Evolutionary conservation across 2,888 invertebrate genomes (phyloP).

Genomic region (Cosmorhoe ocellata): DNA sequence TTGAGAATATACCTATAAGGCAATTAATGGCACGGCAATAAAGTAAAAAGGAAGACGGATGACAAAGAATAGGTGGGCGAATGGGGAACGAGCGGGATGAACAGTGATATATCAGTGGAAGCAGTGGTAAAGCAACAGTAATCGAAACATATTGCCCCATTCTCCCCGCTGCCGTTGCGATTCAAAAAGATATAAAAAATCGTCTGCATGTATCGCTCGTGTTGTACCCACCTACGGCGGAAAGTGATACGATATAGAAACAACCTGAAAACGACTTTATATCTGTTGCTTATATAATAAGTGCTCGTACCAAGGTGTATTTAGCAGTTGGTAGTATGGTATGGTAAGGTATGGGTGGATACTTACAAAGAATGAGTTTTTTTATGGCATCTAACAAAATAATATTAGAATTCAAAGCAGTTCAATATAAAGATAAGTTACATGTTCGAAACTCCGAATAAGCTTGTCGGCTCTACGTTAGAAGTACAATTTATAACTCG

Average conservation of each 20-base stretch:
- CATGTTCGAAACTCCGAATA: constrained; percentile 40
- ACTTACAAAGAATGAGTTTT: no score
- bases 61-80: constrained; percentile 13
- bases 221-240: background rate
- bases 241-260: background rate
- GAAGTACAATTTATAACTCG: constrained; percentile 50
- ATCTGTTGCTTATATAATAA: no score
- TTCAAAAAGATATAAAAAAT: constrained; percentile 44
- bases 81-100: constrained; percentile 26
- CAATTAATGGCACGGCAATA: constrained; percentile 19
- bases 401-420: no score
- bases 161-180: constrained; percentile 37
- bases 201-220: constrained; percentile 5
- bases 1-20: constrained; percentile 20
- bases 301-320: no score
- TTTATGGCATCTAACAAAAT: background rate
- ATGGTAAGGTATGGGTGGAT: no score
- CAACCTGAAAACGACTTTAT: background rate
- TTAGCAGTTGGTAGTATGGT: no score
- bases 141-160: constrained; percentile 65
- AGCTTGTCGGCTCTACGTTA: constrained; percentile 34
- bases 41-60: constrained; percentile 13
- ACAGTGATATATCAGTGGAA: constrained; percentile 65
- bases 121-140: constrained; percentile 54
- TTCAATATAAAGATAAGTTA: no score